Evolutionary conservation across 2,113 vertebrate genomes (phyloP).

Genomic region (Elephas maximus): DNA sequence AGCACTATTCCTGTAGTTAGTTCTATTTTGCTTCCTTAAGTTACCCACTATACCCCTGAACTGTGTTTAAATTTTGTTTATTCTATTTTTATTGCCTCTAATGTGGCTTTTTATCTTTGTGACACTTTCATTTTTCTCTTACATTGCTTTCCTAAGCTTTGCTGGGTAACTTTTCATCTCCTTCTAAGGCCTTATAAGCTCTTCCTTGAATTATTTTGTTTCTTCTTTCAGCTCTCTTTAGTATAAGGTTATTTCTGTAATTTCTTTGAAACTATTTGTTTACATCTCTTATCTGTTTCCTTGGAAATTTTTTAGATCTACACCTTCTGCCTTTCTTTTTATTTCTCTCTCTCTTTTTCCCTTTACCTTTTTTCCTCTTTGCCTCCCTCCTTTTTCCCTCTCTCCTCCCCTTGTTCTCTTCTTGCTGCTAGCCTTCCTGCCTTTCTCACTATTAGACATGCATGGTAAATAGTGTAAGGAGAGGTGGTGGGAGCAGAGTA

Average conservation of each 20-base stretch:
- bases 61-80: neutral
- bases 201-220: neutral
- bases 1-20: neutral
- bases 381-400: neutral
- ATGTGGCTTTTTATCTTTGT: conserved; percentile 13
- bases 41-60: neutral
- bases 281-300: neutral
- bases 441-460: neutral
- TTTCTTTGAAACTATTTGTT: conserved; percentile 29
- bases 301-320: neutral
- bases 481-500: neutral
- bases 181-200: neutral
- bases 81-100: conserved; percentile 41
- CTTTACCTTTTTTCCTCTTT: neutral
- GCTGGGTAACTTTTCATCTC: neutral
- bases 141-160: neutral
- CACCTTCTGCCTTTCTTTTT: neutral
- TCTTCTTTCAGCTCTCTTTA: neutral
- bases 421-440: neutral
- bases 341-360: neutral
- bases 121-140: conserved; percentile 12
- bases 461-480: neutral
- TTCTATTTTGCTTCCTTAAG: neutral
- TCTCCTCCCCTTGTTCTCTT: neutral
- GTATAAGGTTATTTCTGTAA: neutral